Evolutionary conservation across 2,888 invertebrate species (phyloP).

Genomic region (Dryococelus australis): DNA sequence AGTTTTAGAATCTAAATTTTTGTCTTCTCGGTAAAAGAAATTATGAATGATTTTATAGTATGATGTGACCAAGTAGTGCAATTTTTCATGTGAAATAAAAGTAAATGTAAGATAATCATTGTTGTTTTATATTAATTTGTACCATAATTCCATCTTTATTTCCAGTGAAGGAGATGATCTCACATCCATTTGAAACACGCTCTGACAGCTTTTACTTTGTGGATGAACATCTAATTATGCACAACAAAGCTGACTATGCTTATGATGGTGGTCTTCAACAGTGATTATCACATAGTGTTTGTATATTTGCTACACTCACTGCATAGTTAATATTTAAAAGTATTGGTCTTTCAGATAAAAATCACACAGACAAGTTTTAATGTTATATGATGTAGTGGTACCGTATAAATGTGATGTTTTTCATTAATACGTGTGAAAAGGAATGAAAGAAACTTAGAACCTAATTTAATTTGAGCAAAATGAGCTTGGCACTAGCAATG

Average conservation of each 20-base stretch:
- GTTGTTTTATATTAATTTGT: constrained; percentile 32
- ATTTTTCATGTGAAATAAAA: not conserved
- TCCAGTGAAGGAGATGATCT: constrained; percentile 96
- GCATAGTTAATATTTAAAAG: not conserved
- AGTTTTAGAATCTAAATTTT: too few relatives aligned
- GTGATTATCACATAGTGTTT: constrained; percentile 27
- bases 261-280: constrained; percentile 80
- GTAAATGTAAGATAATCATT: too few relatives aligned
- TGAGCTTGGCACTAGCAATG: not conserved
- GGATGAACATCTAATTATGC: constrained; percentile 96
- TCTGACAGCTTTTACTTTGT: constrained; percentile 99
- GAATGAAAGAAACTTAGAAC: not conserved
- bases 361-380: not conserved
- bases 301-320: not conserved
- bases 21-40: too few relatives aligned
- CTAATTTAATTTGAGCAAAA: not conserved
- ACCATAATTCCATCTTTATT: constrained; percentile 52
- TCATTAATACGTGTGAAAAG: not conserved
- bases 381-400: not conserved
- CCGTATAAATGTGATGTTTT: not conserved
- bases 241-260: constrained; percentile 99
- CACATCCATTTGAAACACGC: constrained; percentile 93
- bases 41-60: too few relatives aligned
- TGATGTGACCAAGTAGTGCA: too few relatives aligned
- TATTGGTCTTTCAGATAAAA: not conserved